Conservation (phyloP, 2,113 vertebrate species). For the Thalassarche chlororhynchos region DNA sequence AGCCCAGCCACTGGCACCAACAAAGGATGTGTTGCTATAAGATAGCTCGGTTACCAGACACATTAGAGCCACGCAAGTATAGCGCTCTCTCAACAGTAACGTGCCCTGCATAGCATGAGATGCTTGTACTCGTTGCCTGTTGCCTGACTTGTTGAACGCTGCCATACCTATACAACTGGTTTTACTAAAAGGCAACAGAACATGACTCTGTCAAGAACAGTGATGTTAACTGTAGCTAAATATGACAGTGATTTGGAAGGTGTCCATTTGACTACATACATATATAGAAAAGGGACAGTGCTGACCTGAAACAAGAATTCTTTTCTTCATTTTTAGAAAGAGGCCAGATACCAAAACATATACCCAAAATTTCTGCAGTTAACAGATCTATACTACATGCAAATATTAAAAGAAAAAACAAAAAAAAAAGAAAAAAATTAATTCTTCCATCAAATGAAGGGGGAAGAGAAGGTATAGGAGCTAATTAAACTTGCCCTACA, state of each 20-base stretch:
- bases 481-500: not conserved
- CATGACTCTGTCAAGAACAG: not conserved
- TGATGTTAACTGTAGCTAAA: not conserved
- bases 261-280: not conserved
- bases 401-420: not conserved
- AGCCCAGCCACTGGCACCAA: not conserved
- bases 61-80: fast-evolving
- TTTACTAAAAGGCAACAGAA: not conserved
- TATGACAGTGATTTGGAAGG: not conserved
- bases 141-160: not conserved
- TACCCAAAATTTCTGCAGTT: not conserved
- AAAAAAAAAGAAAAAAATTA: not conserved
- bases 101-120: not conserved
- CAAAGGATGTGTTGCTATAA: fast-evolving
- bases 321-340: not conserved
- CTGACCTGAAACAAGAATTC: not conserved
- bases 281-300: not conserved
- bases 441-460: not conserved
- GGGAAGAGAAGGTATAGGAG: not conserved
- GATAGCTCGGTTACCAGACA: not conserved
- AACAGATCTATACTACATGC: not conserved
- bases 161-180: not conserved
- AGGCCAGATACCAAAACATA: not conserved
- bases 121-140: not conserved
- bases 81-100: not conserved